Evolutionary conservation across 2,888 invertebrate genomes (phyloP).

Genomic region (Bursaphelenchus okinawaensis): DNA sequence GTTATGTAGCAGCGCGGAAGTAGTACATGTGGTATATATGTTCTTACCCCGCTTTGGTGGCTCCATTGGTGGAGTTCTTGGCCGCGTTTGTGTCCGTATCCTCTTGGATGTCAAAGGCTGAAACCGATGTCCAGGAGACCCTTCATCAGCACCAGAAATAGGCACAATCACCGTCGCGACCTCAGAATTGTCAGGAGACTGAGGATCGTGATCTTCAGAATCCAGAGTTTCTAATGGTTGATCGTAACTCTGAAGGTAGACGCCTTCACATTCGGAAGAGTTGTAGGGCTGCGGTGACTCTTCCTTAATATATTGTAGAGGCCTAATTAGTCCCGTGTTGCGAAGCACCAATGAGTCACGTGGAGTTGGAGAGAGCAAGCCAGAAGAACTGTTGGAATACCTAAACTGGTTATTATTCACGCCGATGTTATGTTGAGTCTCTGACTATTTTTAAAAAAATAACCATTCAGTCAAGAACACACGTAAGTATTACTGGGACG

Average conservation of each 20-base stretch:
- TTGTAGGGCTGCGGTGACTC: not conserved
- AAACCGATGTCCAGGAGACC: not conserved
- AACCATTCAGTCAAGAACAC: too few relatives aligned
- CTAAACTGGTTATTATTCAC: too few relatives aligned
- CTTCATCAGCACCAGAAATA: not conserved
- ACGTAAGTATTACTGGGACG: too few relatives aligned
- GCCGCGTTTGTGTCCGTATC: not conserved
- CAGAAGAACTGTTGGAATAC: not conserved
- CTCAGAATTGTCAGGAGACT: not conserved
- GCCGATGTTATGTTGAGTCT: too few relatives aligned
- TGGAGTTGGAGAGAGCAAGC: not conserved
- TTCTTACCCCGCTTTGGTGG: not conserved
- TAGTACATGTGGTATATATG: too few relatives aligned
- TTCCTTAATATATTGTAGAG: constrained; percentile 2
- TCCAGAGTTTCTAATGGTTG: not conserved
- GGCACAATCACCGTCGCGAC: not conserved
- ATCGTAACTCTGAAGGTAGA: not conserved
- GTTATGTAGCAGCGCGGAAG: too few relatives aligned
- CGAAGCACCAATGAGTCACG: not conserved
- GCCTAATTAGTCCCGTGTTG: not conserved
- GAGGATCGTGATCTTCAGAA: not conserved
- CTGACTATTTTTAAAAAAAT: too few relatives aligned
- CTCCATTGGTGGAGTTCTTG: not conserved
- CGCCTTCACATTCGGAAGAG: not conserved
- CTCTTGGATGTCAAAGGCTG: not conserved